Evolutionary conservation across 1,140 invertebrate genomes (phyloP), one percentile per base, ranked within the genome.

Genomic region (Euura lappo): DNA sequence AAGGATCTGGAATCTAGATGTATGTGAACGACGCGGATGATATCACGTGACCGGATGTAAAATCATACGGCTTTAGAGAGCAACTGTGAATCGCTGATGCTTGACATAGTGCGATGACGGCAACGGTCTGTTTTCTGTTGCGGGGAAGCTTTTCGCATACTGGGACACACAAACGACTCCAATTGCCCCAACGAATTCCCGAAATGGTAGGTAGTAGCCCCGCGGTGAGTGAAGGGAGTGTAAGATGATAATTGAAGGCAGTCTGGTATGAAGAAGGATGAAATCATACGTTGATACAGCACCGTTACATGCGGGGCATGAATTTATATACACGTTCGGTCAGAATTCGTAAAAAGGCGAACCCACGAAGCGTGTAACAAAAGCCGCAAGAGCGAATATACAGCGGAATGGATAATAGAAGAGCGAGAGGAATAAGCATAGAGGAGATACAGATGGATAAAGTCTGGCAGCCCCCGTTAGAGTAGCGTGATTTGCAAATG

Each of bases 21-120:
- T 60, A 60, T 8, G 51, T 60, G 51, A 60, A n/a, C 51, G 51
- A n/a, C 51, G 51, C 13, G 51, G 3, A 60, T 60, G 51, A n/a
- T n/a, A 60, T 60, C 51, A 60, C 51, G 51, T 60, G 51, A 60
- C 51, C 51, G 51, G 51, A 60, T 11, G 51, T 60, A 60, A 60
- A 60, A 60, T 60, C 51, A 6, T 60, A 60, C 51, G 13, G 51
- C 3, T n/a, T n/a, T 8, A 60, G 10, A 60, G 51, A 60, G 51
- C 51, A 6, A n/a, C 51, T 11, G 51, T 60, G 51, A 60, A 60
- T 60, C 51, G 51, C 13, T 60, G 51, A 60, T 11, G 51, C 51
- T 60, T 60, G 51, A 60, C 51, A 11, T 5, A n/a, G 13, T n/a
- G 51, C 51, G 51, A 5, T n/a, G 51, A 6, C 5, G 51, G 51